Conservation (phyloP, 2,888 invertebrate genomes). For the Diloba caeruleocephala region DNA sequence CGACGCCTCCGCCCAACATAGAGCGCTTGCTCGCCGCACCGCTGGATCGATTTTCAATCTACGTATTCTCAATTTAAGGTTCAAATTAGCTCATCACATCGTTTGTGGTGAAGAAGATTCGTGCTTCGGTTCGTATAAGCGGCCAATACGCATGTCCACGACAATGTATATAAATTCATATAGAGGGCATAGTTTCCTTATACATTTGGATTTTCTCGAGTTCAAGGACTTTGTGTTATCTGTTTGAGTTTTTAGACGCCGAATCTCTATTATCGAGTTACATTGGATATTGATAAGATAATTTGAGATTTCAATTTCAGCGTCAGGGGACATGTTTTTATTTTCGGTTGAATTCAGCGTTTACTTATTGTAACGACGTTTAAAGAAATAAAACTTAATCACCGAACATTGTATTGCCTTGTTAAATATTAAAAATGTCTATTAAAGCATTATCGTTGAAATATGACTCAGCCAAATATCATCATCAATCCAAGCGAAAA, state of each 20-base stretch:
- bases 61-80: conserved; percentile 56
- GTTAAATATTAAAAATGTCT: too few relatives aligned
- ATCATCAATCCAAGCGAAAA: too few relatives aligned
- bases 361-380: too few relatives aligned
- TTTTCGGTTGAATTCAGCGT: conserved; percentile 9
- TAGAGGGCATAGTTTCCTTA: conserved; percentile 85
- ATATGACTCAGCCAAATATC: too few relatives aligned
- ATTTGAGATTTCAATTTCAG: conserved; percentile 31
- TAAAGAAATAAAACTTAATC: too few relatives aligned
- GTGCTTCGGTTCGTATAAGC: conserved; percentile 83
- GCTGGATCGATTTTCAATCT: conserved; percentile 60
- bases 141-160: conserved; percentile 89
- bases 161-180: conserved; percentile 82
- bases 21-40: conserved; percentile 82
- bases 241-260: conserved; percentile 76
- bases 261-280: conserved; percentile 65
- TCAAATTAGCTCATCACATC: conserved; percentile 57
- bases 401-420: too few relatives aligned
- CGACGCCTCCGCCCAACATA: conserved; percentile 88
- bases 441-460: too few relatives aligned
- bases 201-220: conserved; percentile 85
- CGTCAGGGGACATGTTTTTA: conserved; percentile 13
- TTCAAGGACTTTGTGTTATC: conserved; percentile 86
- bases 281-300: conserved; percentile 58
- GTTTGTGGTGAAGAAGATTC: conserved; percentile 81